Conservation (phyloP, 1,140 invertebrate species). For the Lordiphosa mommai region DNA sequence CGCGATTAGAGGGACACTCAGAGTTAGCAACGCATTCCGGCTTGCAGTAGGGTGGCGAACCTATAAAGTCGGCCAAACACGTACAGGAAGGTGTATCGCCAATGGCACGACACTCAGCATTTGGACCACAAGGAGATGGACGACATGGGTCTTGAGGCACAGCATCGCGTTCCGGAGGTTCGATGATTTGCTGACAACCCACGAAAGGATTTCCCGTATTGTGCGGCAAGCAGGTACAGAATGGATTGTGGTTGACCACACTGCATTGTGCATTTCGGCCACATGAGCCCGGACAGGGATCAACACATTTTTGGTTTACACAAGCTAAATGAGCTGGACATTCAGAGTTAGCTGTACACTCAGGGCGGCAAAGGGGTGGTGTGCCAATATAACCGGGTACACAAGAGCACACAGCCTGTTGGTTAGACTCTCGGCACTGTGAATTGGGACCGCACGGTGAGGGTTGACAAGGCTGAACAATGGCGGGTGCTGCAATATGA, state of each 20-base stretch:
- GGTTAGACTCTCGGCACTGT: conserved; percentile 83
- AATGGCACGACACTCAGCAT: conserved; percentile 85
- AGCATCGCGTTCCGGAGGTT: conserved; percentile 87
- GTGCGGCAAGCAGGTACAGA: conserved; percentile 87
- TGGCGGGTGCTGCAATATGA: conserved; percentile 80
- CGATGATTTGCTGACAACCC: conserved; percentile 83
- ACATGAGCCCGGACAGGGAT: conserved; percentile 87
- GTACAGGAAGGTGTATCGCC: conserved; percentile 84
- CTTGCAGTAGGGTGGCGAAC: conserved; percentile 86
- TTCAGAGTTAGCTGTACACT: conserved; percentile 83
- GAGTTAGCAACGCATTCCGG: conserved; percentile 87
- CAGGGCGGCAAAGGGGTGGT: conserved; percentile 82
- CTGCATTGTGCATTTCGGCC: conserved; percentile 87
- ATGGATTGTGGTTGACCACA: conserved; percentile 86
- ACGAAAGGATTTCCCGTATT: conserved; percentile 88
- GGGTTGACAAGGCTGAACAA: conserved; percentile 85
- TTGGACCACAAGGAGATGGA: conserved; percentile 88
- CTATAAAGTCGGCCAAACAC: conserved; percentile 86
- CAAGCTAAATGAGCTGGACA: conserved; percentile 84
- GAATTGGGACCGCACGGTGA: conserved; percentile 89
- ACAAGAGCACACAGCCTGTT: conserved; percentile 83
- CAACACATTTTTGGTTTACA: conserved; percentile 85
- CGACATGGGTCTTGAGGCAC: conserved; percentile 83
- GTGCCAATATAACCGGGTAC: conserved; percentile 81
- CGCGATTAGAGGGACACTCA: conserved; percentile 85